Evolutionary conservation across 1,140 invertebrate species (phyloP).

Genomic region (Zaprionus kolodkinae): DNA sequence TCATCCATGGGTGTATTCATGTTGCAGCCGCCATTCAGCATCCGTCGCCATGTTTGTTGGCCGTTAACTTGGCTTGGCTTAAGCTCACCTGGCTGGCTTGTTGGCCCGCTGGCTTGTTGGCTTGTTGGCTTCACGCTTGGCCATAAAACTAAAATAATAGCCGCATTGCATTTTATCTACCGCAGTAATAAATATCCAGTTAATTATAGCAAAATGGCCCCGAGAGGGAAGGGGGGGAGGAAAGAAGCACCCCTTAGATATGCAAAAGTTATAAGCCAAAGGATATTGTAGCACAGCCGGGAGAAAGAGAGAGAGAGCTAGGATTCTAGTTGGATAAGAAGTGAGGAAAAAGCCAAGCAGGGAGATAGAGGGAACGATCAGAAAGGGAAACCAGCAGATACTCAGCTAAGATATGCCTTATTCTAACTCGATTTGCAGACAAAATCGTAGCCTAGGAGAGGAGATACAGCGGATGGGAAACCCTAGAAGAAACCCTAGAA

Average conservation of each 20-base stretch:
- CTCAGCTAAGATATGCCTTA: no score
- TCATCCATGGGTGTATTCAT: conserved; percentile 24
- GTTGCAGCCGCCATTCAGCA: conserved; percentile 28
- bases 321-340: no score
- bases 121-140: conserved; percentile 47
- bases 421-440: no score
- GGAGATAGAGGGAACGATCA: not conserved
- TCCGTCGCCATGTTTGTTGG: conserved; percentile 33
- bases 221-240: not conserved
- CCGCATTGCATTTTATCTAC: conserved; percentile 82
- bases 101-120: conserved; percentile 24
- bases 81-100: conserved; percentile 60
- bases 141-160: conserved; percentile 83
- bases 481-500: no score
- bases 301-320: conserved; percentile 15
- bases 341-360: not conserved
- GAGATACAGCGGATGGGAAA: no score
- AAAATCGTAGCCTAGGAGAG: no score
- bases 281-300: conserved; percentile 46
- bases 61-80: conserved; percentile 46
- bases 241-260: conserved; percentile 20
- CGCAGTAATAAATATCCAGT: conserved; percentile 82
- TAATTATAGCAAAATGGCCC: conserved; percentile 70
- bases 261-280: conserved; percentile 52
- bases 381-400: no score